Evolutionary conservation across 2,113 vertebrate species (phyloP), one percentile per base, ranked within the genome.

Genomic region (Panurus biarmicus): DNA sequence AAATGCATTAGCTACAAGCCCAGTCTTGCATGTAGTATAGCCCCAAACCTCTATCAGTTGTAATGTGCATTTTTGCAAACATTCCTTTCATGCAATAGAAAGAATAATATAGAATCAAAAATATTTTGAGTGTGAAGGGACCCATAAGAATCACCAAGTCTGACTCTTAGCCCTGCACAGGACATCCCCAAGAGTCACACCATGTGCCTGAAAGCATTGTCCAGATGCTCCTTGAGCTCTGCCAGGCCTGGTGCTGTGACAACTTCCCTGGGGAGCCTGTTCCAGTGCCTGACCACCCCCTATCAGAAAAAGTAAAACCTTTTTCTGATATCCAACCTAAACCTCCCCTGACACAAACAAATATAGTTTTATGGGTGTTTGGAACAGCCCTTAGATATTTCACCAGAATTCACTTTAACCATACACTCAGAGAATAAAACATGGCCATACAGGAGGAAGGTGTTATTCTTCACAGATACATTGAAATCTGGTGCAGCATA

Each of bases 1-100:
- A 76, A 73, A 83, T 51, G 26, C 28, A 51, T 86, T 88, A 92
- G 13, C 44, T 84, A 44, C 90, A 86, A 86, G 83, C 21, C 22
- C 24, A 66, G 22, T 71, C 92, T 94, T 88, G 92, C 74, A 42
- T 73, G 76, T 42, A 50, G 14, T 44, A 57, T 26, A 80, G 76
- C 35, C 33, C 29, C 71, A 76, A 87, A 56, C 22, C 16, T 83
- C n/a, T 48, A 20, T 25, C 12, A 53, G 33, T 19, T 66, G 11
- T 44, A 75, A 65, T 10, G 29, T 48, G 31, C 29, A 20, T 45
- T 94, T 90, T 75, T 85, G 28, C 45, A 44, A 87, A 67, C 17
- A 23, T 48, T 60, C 6, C 13, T 91, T 81, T 76, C 29, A 61
- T 33, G 31, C 8, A 35, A 5, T 17, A 20, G n/a, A n/a, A n/a